Percentiles rank a stretch among this genome's conserved stretches.
Evolutionary conservation across 1,140 invertebrate species (phyloP).

Genomic region (Anastrepha ludens): DNA sequence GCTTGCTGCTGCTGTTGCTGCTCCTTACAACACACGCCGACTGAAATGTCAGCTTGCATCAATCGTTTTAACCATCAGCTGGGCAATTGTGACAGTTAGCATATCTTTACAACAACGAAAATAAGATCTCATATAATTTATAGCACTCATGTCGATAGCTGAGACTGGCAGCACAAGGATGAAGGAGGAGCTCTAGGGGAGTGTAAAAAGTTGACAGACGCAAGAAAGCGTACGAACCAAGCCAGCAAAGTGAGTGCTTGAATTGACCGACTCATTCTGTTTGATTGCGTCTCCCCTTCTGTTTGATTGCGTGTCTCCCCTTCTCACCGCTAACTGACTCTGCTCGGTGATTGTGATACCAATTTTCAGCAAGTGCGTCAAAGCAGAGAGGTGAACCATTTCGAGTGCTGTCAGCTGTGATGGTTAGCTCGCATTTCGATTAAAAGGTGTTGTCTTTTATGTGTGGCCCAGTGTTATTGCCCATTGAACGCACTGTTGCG

Average conservation of each 20-base stretch:
- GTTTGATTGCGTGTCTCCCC: not conserved
- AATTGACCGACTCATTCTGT: conserved; percentile 33
- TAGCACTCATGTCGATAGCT: not conserved
- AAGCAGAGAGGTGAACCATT: not conserved
- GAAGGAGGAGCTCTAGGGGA: not conserved
- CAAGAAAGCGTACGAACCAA: not conserved
- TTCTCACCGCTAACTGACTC: not conserved
- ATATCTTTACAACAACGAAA: not conserved
- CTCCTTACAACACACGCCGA: too few species aligned
- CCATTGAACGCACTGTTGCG: conserved; percentile 26
- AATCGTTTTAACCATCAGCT: not conserved
- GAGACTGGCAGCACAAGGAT: not conserved
- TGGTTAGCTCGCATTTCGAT: not conserved
- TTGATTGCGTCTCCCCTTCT: not conserved
- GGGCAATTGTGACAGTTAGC: not conserved
- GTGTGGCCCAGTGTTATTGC: not conserved
- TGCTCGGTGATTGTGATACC: not conserved
- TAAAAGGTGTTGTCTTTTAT: conserved; percentile 30
- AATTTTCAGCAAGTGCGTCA: not conserved
- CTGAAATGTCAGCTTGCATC: not conserved
- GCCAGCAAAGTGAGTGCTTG: not conserved
- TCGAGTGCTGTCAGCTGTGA: conserved; percentile 13
- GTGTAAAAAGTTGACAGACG: not conserved
- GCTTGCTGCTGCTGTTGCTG: not conserved
- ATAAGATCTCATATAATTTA: conserved; percentile 9